phyloP scores from a whole-genome alignment of 2,113 vertebrate species.

The Peromyscus californicus region DNA sequence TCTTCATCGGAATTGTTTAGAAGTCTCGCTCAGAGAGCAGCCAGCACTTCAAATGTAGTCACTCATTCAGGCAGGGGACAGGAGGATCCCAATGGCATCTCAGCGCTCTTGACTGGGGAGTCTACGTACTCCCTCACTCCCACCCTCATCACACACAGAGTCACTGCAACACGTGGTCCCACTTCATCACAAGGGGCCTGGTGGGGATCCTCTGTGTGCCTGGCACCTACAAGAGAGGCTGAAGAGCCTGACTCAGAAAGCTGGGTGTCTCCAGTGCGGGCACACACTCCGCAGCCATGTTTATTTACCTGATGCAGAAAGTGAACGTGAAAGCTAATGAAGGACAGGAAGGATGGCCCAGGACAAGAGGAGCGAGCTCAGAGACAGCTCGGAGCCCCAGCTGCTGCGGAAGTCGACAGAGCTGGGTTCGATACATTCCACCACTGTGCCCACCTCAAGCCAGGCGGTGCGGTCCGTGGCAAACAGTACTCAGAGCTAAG shows the following conservation, averaged over 20 bases:
- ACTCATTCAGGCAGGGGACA: not conserved
- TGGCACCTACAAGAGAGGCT: not conserved
- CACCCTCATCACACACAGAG: not conserved
- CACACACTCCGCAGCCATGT: not conserved
- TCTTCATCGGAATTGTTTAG: not conserved
- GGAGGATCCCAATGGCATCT: not conserved
- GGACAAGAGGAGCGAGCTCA: not conserved
- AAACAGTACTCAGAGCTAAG: not conserved
- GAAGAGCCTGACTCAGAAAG: not conserved
- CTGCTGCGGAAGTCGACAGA: not conserved
- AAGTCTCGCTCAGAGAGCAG: not conserved
- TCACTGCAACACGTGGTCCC: not conserved
- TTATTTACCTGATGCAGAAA: not conserved
- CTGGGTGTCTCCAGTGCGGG: not conserved
- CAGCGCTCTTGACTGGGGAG: not conserved
- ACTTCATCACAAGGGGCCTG: not conserved
- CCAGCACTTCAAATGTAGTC: not conserved
- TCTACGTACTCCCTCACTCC: no score
- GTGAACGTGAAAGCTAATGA: not conserved
- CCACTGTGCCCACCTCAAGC: not conserved
- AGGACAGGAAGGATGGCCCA: not conserved
- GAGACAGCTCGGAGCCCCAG: not conserved
- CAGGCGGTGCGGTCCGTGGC: not conserved
- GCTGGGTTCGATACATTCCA: not conserved
- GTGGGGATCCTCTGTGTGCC: not conserved